Base-by-base conservation (phyloP, 2,888 invertebrate species). In the Ormia ochracea region DNA sequence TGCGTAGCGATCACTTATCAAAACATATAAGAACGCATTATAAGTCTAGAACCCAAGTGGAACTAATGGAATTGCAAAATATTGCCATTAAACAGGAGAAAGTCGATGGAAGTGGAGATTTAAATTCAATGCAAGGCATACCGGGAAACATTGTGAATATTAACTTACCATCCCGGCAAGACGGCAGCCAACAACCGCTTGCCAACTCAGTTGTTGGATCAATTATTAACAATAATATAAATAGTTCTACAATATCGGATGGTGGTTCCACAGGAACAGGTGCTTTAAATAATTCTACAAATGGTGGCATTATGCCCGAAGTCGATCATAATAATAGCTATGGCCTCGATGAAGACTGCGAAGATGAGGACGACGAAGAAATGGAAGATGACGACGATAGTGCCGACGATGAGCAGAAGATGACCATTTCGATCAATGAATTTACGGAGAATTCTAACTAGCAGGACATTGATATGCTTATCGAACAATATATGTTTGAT, bases 1-100 rank as follows among this genome's bases (percentile, higher is more conserved):
- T 97, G 97, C 92, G 97, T 58, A 96, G 95, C 66, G 96, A 97
- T 89, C 97, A 97, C 85, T 91, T 97, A 31, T 96, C 96, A 10
- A 97, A 97, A 87, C 97, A 97, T 90, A 94, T 96, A 81, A 94
- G 96, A 85, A 97, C 96, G 65, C 97, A 97, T 89, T 94, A 92
- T 82, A 95, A 94, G 87, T 91, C 92, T 80, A 87, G 88, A 10
- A 84, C 87, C 0, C 85, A 86, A 3, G 78, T 87, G 10, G 88
- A 89, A 9, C 59, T 86, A 2, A 85, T 87, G 54, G 89, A 88
- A 23, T 52, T 83, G 33, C 75, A 79, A 31, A 86, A 85, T 63
- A 87, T 87, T 31, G 68, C 77, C 70, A 83, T 78, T 17, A 78
- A 78, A 54, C 74, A 75, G 10, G 79, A 79, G 28, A 69, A 77